phyloP scores from a whole-genome alignment of 2,888 invertebrate species.

The Tetanocera ferruginea region DNA sequence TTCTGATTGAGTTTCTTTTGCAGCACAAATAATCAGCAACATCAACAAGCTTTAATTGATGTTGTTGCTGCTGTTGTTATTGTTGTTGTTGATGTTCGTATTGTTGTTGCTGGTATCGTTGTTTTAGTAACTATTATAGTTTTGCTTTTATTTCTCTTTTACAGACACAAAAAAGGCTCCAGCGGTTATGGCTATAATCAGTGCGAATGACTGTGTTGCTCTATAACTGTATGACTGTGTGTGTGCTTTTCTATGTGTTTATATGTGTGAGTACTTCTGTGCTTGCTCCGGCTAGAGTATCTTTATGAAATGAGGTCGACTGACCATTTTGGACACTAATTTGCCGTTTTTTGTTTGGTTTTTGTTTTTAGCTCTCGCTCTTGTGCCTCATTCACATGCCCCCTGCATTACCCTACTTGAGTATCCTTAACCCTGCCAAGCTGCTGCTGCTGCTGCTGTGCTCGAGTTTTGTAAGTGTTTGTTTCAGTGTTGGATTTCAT shows the following conservation, averaged over 20 bases:
- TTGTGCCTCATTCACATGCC: neutral
- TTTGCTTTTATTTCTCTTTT: neutral
- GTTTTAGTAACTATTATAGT: neutral
- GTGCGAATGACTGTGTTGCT: neutral
- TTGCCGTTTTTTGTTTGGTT: neutral
- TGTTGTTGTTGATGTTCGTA: neutral
- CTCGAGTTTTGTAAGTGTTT: neutral
- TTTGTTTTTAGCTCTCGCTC: neutral
- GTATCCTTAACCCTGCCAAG: neutral
- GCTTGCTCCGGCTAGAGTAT: neutral
- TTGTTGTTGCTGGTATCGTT: neutral
- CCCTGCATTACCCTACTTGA: neutral
- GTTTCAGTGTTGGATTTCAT: slow-evolving; percentile 2
- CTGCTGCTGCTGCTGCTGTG: neutral
- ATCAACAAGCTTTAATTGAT: neutral
- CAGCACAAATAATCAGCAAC: slow-evolving; percentile 1
- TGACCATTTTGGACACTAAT: slow-evolving; percentile 21
- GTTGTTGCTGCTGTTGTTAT: neutral
- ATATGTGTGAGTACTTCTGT: neutral
- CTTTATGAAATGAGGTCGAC: slow-evolving; percentile 25
- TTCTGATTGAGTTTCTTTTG: neutral
- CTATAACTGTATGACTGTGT: neutral
- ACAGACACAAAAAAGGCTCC: neutral
- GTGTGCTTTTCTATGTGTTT: neutral
- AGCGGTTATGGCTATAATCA: neutral